phyloP scores from a whole-genome alignment of 2,888 invertebrate species.

The Cantharis flavilabris region DNA sequence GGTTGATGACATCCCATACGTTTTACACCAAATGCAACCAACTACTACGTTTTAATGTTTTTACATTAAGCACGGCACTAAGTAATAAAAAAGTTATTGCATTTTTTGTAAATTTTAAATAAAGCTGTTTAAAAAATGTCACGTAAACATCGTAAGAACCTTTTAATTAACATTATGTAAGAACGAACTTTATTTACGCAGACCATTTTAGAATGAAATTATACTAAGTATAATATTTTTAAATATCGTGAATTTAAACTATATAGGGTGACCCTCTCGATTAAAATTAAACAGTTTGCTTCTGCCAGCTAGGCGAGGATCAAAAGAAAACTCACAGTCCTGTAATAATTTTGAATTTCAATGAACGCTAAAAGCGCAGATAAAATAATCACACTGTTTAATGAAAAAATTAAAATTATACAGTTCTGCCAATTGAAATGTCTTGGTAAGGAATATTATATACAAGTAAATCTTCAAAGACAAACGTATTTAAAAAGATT shows the following conservation, averaged over 20 bases:
- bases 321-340: too few species aligned
- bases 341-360: too few species aligned
- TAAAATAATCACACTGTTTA: too few species aligned
- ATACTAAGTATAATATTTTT: not conserved
- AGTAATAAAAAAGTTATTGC: not conserved
- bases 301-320: too few species aligned
- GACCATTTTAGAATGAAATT: not conserved
- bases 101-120: not conserved
- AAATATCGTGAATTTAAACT: not conserved
- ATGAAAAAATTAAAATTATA: too few species aligned
- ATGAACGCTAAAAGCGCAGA: too few species aligned
- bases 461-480: too few species aligned
- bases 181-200: not conserved
- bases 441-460: too few species aligned
- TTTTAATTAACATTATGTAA: not conserved
- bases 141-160: not conserved
- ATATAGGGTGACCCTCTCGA: not conserved
- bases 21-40: conserved; percentile 4
- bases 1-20: conserved; percentile 13
- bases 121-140: not conserved
- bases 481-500: too few species aligned
- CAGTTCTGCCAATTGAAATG: too few species aligned
- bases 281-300: too few species aligned
- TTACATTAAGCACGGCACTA: not conserved
- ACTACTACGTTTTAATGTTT: not conserved